Evolutionary conservation across 2,888 invertebrate genomes (phyloP).

Genomic region (Pyrrhia umbra): DNA sequence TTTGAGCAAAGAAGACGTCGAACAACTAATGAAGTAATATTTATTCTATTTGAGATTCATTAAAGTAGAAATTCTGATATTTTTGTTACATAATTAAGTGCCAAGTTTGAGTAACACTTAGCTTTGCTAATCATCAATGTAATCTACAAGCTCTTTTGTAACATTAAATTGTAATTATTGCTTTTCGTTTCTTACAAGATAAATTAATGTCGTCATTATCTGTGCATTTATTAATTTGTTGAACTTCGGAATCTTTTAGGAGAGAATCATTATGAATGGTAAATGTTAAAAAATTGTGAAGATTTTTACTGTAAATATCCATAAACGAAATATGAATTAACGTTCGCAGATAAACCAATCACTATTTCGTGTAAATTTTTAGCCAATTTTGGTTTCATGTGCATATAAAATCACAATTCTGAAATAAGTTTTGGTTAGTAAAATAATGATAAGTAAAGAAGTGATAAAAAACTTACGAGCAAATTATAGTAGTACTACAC

Average conservation of each 20-base stretch:
- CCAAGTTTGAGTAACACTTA: slow-evolving; percentile 18
- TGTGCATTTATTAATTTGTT: slow-evolving; percentile 29
- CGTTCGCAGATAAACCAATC: no score
- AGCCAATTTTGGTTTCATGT: no score
- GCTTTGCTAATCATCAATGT: slow-evolving; percentile 29
- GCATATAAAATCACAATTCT: no score
- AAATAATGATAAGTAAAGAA: no score
- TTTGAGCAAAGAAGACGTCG: slow-evolving; percentile 20
- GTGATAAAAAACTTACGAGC: neutral
- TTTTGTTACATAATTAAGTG: slow-evolving; percentile 34
- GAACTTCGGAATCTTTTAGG: slow-evolving; percentile 6
- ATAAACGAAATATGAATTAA: no score
- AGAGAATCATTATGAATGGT: slow-evolving; percentile 18
- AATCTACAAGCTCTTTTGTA: slow-evolving; percentile 25
- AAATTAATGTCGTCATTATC: slow-evolving; percentile 36
- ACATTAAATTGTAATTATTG: slow-evolving; percentile 16
- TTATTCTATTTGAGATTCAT: slow-evolving; percentile 42
- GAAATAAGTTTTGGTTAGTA: no score
- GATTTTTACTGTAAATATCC: no score
- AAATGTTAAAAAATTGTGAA: no score
- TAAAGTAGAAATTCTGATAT: slow-evolving; percentile 37
- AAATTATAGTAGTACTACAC: no score
- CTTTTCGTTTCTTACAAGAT: slow-evolving; percentile 18
- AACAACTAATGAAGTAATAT: slow-evolving; percentile 37
- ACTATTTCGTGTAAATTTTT: no score